Conservation (phyloP, 2,797 vertebrate species). For the Chiroxiphia lanceolata region DNA sequence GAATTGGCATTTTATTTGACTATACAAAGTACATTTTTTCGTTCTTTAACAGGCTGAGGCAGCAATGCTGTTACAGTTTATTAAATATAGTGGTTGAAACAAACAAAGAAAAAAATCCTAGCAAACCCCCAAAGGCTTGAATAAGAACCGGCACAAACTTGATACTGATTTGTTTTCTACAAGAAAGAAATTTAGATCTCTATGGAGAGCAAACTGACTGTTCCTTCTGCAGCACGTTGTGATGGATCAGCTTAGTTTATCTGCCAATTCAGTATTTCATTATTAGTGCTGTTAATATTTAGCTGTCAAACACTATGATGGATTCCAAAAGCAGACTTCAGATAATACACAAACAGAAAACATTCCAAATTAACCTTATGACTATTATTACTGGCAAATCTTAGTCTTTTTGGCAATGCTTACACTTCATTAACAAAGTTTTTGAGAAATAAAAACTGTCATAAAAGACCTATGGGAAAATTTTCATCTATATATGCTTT, state of each 20-base stretch:
- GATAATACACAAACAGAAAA: neutral
- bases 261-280: neutral
- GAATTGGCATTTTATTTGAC: neutral
- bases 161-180: neutral
- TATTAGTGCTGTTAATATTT: neutral
- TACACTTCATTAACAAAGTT: neutral
- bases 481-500: neutral
- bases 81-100: neutral
- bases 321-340: constrained; percentile 2
- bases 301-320: neutral
- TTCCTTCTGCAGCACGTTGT: neutral
- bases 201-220: neutral
- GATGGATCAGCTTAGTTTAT: neutral
- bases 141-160: neutral
- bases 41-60: neutral
- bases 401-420: neutral
- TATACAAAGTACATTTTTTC: neutral
- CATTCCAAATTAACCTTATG: neutral
- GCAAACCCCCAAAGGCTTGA: neutral
- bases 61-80: neutral
- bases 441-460: neutral
- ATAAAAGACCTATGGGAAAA: neutral
- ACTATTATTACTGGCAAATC: neutral
- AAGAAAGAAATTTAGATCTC: neutral
- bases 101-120: neutral